Evolutionary conservation across 2,113 vertebrate species (phyloP), one percentile per base, ranked within the genome.

Genomic region (Chloroceryle aenea): DNA sequence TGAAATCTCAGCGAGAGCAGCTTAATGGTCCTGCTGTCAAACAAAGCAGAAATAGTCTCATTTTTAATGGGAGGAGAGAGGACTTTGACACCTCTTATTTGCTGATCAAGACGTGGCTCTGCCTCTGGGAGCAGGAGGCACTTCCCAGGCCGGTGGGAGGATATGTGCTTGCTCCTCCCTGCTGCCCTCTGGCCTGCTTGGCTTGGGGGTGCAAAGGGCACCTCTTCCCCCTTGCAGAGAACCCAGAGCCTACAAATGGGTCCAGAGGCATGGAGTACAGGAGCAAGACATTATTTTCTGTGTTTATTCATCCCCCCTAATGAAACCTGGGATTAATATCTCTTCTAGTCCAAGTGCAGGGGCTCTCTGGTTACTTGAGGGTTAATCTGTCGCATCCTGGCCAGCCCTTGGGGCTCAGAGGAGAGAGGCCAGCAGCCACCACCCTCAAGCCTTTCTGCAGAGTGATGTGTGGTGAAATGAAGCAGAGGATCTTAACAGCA

Each of bases 41-140:
- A 92, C 83, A 69, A 53, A 83, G 74, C 85, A 85, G 74, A 73
- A 93, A 75, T 16, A 40, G 2, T 58, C 36, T 58, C 0, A 3
- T 67, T 77, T 89, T 71, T 32, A 34, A 5, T 1, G 1, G 0
- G 4, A 3, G 12, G 3, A 2, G 21, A 5, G 14, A 18, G 4
- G 14, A 15, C 25, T 78, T 59, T 15, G 58, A 20, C 21, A 17
- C 5, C 16, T 85, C 45, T n/a, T 48, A 5, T 14, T 19, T 53
- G 82, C 79, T 56, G 78, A 14, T 2, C 16, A 29, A 61, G 82
- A 7, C 8, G 32, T 59, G 5, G 14, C 4, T 4, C 12, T 76
- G 86, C 75, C 45, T 30, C 10, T 52, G 15, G 1, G 3, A 47
- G 48, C 13, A 9, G 58, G 25, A 53, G 26, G 55, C 34, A 77